Conservation (phyloP, 2,797 vertebrate genomes). For the Erithacus rubecula region DNA sequence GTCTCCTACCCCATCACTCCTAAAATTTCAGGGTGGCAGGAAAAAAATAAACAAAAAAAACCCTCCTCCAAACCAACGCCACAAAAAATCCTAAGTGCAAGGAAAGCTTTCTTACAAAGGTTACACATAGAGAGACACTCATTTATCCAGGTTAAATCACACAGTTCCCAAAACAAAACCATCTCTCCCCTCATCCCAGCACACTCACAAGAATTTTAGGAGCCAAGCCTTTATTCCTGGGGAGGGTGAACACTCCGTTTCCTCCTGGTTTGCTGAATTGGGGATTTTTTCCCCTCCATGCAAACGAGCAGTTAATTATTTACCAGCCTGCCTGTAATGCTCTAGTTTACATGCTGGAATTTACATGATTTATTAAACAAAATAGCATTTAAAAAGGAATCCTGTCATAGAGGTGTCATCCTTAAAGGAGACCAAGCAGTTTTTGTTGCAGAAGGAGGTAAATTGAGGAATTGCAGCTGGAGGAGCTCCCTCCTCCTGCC, state of each 20-base stretch:
- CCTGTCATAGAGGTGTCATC: neutral
- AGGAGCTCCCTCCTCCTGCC: neutral
- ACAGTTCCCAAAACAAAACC: neutral
- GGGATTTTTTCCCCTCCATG: slow-evolving; percentile 6
- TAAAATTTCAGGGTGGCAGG: neutral
- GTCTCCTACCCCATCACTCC: neutral
- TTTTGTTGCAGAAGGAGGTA: neutral
- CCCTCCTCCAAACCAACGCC: accelerated
- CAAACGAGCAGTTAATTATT: slow-evolving; percentile 62
- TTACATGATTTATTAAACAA: slow-evolving; percentile 64
- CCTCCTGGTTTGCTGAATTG: slow-evolving; percentile 4
- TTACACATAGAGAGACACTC: accelerated
- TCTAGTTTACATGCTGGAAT: slow-evolving; percentile 48
- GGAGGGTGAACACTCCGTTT: neutral
- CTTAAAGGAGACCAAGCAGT: neutral
- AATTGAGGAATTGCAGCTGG: neutral
- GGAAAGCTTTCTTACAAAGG: neutral
- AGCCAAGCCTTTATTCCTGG: neutral
- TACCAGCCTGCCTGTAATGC: slow-evolving; percentile 43
- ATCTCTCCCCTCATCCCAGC: neutral
- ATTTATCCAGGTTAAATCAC: neutral
- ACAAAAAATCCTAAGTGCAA: accelerated
- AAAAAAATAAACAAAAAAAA: neutral
- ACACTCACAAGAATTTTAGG: neutral
- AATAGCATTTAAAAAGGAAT: slow-evolving; percentile 29